phyloP scores from a whole-genome alignment of 2,888 invertebrate species.

The Dione juno region DNA sequence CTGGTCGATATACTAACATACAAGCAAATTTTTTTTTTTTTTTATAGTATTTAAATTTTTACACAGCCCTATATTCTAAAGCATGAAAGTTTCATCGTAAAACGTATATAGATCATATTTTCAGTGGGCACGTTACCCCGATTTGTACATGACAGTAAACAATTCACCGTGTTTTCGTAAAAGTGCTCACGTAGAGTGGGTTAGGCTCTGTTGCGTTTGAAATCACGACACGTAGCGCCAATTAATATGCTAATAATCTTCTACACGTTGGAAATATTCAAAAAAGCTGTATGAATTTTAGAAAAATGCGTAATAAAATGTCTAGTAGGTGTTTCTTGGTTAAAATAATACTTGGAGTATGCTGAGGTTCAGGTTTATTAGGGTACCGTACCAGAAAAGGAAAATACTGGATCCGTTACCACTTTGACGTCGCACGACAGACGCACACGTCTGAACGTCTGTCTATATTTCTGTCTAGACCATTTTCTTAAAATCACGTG shows the following conservation, averaged over 20 bases:
- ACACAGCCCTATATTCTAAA: conserved; percentile 17
- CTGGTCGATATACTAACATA: too few species aligned
- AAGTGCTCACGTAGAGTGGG: conserved; percentile 25
- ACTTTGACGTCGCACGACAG: too few species aligned
- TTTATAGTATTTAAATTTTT: background rate
- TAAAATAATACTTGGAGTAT: background rate
- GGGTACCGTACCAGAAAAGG: too few species aligned
- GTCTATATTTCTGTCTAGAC: too few species aligned
- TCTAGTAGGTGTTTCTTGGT: background rate
- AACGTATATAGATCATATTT: conserved; percentile 33
- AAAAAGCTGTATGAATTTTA: conserved; percentile 10
- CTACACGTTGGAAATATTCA: conserved; percentile 15
- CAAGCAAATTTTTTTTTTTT: too few species aligned
- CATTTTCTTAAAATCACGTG: too few species aligned
- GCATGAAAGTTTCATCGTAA: conserved; percentile 23
- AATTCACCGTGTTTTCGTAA: conserved; percentile 33
- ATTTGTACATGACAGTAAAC: conserved; percentile 39
- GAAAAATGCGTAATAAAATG: conserved; percentile 5
- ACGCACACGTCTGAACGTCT: too few species aligned
- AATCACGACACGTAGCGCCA: conserved; percentile 46
- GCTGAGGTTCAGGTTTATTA: background rate
- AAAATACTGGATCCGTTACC: too few species aligned
- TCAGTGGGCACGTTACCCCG: conserved; percentile 26
- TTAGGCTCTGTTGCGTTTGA: conserved; percentile 20
- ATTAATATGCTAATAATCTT: conserved; percentile 48